Evolutionary conservation across 2,797 vertebrate species (phyloP), one percentile per base, ranked within the genome.

Genomic region (Molossus molossus): DNA sequence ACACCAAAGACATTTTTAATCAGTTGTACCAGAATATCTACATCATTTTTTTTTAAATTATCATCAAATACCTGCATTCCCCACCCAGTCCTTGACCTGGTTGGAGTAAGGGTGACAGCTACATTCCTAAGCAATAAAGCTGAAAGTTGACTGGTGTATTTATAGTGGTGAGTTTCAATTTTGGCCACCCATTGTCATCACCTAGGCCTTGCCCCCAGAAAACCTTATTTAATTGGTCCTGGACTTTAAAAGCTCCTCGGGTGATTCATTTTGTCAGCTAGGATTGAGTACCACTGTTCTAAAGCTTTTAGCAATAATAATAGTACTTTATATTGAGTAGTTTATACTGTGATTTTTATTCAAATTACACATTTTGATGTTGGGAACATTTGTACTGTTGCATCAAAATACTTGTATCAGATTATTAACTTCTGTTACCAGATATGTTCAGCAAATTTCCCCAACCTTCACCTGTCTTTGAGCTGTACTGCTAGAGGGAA

Each of bases 1-100:
- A 67, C 3, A 89, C 69, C 58, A 72, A 86, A 87, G 25, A 33
- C 33, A 58, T 91, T 93, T 37, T 85, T 50, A 93, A 80, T 50
- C 45, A 64, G 18, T 91, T 93, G n/a, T 20, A 67, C 33, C 58
- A 84, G 65, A 87, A 87, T 48, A 70, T 45, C 3, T 70, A 1
- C 37, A 83, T 65, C 29, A 37, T 10, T 72, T 87, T 80, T 70
- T 55, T 79, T 62, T 25, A 40, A 40, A 18, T 65, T 60, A 9
- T 23, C 23, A 55, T 33, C 40, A 80, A 57, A 79, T 79, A 73
- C 67, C 20, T 27, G 3, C 12, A 65, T 11, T 14, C 12, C 4
- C 10, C 2, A 53, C 11, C 29, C 25, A 67, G 18, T 86, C 65
- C 48, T 70, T 91, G 12, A 85, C 17, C 72, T 73, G 58, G 11